Evolutionary conservation across 2,797 vertebrate genomes (phyloP).

Genomic region (Echeneis naucrates): DNA sequence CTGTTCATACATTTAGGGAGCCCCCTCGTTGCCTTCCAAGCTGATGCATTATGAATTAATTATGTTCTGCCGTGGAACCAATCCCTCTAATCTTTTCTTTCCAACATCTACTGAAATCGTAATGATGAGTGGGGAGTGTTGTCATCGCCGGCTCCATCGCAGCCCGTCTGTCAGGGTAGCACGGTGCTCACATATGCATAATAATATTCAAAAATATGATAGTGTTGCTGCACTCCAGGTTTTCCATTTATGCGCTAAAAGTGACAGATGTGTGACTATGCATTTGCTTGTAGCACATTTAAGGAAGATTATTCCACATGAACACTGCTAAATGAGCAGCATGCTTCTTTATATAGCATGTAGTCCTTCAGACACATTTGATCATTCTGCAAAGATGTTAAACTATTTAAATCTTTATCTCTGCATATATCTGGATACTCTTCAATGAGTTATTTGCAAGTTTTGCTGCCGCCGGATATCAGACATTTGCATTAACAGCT

Average conservation of each 20-base stretch:
- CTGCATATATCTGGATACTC: background rate
- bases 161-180: slow-evolving; percentile 1
- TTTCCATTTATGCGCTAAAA: slow-evolving; percentile 15
- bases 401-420: background rate
- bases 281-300: background rate
- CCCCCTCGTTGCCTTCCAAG: slow-evolving; percentile 35
- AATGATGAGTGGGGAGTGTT: slow-evolving; percentile 46
- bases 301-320: too few relatives aligned
- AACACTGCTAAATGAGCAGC: too few relatives aligned
- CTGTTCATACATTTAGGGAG: slow-evolving; percentile 37
- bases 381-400: background rate
- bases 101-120: slow-evolving; percentile 72
- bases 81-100: slow-evolving; percentile 70
- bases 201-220: background rate
- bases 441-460: too few relatives aligned
- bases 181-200: background rate
- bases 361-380: too few relatives aligned
- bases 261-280: slow-evolving; percentile 6
- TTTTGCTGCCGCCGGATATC: too few relatives aligned
- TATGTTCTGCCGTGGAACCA: slow-evolving; percentile 72
- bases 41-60: slow-evolving; percentile 78
- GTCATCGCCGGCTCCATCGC: slow-evolving; percentile 5
- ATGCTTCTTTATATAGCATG: too few relatives aligned
- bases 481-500: too few relatives aligned
- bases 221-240: background rate